Percentiles rank a stretch among this genome's conserved stretches.
These are phyloP conservation scores for Ceyx erithaca DNA, from an alignment of 2,797 vertebrate species.

Conservation along the genomic window DNA sequence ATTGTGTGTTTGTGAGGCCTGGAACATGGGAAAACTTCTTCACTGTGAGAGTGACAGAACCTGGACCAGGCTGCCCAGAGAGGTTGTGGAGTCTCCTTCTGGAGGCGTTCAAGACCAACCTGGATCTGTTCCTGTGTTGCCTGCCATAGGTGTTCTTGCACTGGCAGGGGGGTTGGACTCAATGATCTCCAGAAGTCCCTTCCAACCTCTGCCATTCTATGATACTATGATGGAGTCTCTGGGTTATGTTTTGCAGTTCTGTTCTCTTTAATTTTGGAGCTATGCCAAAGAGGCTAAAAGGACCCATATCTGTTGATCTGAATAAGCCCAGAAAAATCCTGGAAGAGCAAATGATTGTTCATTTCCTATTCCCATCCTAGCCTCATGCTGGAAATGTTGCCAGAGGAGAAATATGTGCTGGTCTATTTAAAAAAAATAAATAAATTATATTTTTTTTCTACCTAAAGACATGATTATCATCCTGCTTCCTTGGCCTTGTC, in stretches of 20 bases:
- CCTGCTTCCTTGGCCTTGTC: neutral
- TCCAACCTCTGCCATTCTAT: too few relatives aligned
- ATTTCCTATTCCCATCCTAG: slow-evolving; percentile 10
- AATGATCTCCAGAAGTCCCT: too few relatives aligned
- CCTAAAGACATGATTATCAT: neutral
- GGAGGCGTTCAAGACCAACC: too few relatives aligned
- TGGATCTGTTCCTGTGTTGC: too few relatives aligned
- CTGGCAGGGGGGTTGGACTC: too few relatives aligned
- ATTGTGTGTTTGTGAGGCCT: neutral
- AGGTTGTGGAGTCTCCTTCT: too few relatives aligned
- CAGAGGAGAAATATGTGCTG: slow-evolving; percentile 11
- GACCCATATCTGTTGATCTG: neutral
- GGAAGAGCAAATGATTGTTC: neutral
- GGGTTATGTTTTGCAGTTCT: neutral
- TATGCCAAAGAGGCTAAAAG: neutral
- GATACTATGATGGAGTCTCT: neutral
- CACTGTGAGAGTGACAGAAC: too few relatives aligned
- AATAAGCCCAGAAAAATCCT: neutral
- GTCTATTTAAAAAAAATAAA: neutral
- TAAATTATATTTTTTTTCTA: neutral
- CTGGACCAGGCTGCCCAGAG: too few relatives aligned
- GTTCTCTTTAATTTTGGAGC: neutral
- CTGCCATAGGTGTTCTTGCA: too few relatives aligned
- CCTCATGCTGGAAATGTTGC: neutral
- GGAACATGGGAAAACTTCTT: neutral